These are phyloP conservation scores for Xylophagus ater DNA, from an alignment of 2,888 invertebrate species.

Conservation along the genomic window DNA sequence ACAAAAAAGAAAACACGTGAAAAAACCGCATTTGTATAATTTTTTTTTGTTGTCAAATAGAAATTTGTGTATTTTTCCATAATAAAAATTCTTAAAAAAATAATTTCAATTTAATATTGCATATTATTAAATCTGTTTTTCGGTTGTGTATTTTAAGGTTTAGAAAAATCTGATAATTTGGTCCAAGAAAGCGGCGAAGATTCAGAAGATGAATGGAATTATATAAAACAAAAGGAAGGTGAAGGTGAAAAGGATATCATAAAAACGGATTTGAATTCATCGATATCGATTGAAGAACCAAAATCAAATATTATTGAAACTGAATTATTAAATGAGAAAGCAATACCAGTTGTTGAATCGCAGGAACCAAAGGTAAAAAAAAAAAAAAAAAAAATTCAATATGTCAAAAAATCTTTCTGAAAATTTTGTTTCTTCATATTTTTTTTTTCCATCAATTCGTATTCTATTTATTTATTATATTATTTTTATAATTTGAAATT, in stretches of 20 bases:
- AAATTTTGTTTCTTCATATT: constrained; percentile 10
- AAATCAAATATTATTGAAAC: constrained; percentile 17
- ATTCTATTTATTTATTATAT: not conserved
- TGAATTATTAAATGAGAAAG: not conserved
- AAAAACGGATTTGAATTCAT: too few species aligned
- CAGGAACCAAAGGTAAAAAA: constrained; percentile 18
- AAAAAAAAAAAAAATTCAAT: constrained; percentile 8
- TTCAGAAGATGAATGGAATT: constrained; percentile 69
- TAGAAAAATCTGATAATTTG: too few species aligned
- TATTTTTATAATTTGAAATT: not conserved
- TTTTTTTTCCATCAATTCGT: constrained; percentile 6
- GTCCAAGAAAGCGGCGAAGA: constrained; percentile 4
- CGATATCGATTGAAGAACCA: constrained; percentile 17
- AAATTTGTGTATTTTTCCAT: too few species aligned
- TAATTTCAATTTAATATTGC: too few species aligned
- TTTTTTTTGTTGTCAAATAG: too few species aligned
- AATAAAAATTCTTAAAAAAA: too few species aligned
- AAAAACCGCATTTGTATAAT: too few species aligned
- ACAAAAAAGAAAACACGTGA: too few species aligned
- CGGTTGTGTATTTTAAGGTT: too few species aligned
- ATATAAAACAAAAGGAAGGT: constrained; percentile 57
- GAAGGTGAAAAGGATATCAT: constrained; percentile 37
- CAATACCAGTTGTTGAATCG: constrained; percentile 14
- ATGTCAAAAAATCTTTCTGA: constrained; percentile 6
- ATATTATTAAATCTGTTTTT: too few species aligned